Percentiles rank a stretch among this genome's conserved stretches.
These are phyloP conservation scores for Crossaster papposus DNA, from an alignment of 53 echinoderm and acorn worm genomes.

Conservation along the genomic window DNA sequence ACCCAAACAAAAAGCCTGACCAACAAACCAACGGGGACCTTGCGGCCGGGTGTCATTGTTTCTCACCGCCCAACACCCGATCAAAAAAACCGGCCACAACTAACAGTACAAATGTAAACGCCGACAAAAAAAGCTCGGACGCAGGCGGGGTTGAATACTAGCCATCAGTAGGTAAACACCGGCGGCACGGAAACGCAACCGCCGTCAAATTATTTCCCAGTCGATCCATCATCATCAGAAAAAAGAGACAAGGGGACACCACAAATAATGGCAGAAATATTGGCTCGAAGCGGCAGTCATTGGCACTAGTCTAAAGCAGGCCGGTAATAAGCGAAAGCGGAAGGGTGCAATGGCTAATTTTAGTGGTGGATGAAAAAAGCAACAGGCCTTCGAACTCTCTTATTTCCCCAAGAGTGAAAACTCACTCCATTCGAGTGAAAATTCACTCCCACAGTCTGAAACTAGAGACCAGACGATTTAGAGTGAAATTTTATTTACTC, in stretches of 20 bases:
- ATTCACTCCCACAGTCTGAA: no score
- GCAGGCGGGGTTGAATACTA: background rate
- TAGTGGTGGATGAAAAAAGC: no score
- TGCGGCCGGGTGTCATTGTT: background rate
- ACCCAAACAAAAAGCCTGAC: background rate
- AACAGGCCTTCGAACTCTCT: no score
- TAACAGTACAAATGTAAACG: background rate
- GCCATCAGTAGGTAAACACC: slow-evolving; percentile 31
- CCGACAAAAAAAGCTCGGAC: background rate
- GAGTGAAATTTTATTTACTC: no score
- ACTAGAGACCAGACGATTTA: no score
- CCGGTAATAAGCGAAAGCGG: no score
- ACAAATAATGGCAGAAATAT: background rate
- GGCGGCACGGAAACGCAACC: slow-evolving; percentile 37
- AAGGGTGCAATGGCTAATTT: no score
- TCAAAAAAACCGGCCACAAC: background rate
- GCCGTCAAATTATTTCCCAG: slow-evolving; percentile 15
- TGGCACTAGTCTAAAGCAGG: no score
- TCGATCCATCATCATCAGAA: background rate
- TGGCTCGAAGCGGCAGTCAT: no score
- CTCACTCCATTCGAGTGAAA: no score
- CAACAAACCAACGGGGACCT: background rate
- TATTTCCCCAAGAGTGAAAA: no score
- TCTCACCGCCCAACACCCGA: background rate
- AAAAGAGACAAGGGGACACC: background rate